Percentiles rank a stretch among this genome's conserved stretches.
Conservation (phyloP, 2,888 invertebrate genomes). For the Myopa tessellatipennis region DNA sequence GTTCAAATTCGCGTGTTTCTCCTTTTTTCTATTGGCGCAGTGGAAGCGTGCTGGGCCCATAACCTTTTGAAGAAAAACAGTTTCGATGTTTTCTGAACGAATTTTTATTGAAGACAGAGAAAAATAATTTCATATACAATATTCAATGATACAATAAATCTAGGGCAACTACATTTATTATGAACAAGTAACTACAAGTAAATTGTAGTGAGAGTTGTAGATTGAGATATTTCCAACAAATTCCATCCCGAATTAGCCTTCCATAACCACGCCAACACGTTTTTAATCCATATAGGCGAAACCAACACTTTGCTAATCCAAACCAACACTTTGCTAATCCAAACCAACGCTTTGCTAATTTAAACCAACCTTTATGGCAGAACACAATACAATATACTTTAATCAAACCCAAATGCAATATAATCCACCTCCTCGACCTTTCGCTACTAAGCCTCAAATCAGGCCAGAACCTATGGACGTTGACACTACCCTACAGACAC, state of each 20-base stretch:
- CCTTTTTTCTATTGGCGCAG: constrained; percentile 72
- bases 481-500: not conserved
- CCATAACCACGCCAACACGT: not conserved
- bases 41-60: constrained; percentile 85
- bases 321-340: not conserved
- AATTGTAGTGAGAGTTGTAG: too few species aligned
- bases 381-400: not conserved
- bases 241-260: not conserved
- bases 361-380: not conserved
- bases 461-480: not conserved
- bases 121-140: too few species aligned
- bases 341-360: too few species aligned
- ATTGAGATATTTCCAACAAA: not conserved
- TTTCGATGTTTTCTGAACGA: too few species aligned
- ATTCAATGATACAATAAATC: too few species aligned
- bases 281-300: not conserved
- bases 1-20: too few species aligned
- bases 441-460: not conserved
- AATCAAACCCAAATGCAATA: too few species aligned
- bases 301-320: not conserved
- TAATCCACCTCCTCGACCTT: not conserved
- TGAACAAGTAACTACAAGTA: too few species aligned
- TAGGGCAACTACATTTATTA: too few species aligned
- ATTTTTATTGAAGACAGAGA: too few species aligned
- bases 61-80: constrained; percentile 68